These are phyloP conservation scores for Drosophila birchii DNA, from an alignment of 2,888 invertebrate genomes.

Conservation along the genomic window DNA sequence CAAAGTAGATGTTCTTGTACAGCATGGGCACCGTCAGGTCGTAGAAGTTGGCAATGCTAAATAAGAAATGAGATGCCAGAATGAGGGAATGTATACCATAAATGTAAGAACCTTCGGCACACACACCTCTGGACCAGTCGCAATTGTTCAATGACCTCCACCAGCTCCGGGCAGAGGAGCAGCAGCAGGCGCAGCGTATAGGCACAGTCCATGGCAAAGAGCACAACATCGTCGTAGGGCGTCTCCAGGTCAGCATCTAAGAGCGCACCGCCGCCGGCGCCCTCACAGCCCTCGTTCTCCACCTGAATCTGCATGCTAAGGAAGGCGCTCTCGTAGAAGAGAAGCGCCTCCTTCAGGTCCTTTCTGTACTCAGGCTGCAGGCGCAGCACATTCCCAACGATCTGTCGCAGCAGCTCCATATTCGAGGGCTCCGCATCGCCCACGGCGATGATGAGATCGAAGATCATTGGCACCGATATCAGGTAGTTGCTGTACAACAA, in stretches of 20 bases:
- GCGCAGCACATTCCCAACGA: constrained; percentile 88
- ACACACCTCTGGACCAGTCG: constrained; percentile 29
- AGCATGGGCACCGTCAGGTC: constrained; percentile 90
- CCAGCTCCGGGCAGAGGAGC: constrained; percentile 87
- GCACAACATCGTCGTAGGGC: constrained; percentile 88
- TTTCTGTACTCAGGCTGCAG: constrained; percentile 86
- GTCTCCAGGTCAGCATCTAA: constrained; percentile 73
- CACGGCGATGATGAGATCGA: constrained; percentile 91
- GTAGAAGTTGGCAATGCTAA: constrained; percentile 91
- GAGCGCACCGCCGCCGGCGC: constrained; percentile 74
- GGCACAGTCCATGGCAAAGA: constrained; percentile 89
- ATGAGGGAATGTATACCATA: neutral
- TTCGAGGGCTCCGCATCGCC: constrained; percentile 89
- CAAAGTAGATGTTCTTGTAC: constrained; percentile 87
- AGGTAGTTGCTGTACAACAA: constrained; percentile 92
- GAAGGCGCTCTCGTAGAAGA: constrained; percentile 86
- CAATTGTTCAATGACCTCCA: constrained; percentile 81
- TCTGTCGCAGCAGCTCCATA: constrained; percentile 86
- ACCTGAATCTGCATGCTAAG: constrained; percentile 81
- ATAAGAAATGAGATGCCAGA: neutral
- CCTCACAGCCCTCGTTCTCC: constrained; percentile 82
- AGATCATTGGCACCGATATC: constrained; percentile 92
- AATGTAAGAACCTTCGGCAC: neutral
- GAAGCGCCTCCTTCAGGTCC: constrained; percentile 86
- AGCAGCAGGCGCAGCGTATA: constrained; percentile 89